Evolutionary conservation across 1,140 invertebrate species (phyloP), one percentile per base, ranked within the genome.

Genomic region (Leptinotarsa texana): DNA sequence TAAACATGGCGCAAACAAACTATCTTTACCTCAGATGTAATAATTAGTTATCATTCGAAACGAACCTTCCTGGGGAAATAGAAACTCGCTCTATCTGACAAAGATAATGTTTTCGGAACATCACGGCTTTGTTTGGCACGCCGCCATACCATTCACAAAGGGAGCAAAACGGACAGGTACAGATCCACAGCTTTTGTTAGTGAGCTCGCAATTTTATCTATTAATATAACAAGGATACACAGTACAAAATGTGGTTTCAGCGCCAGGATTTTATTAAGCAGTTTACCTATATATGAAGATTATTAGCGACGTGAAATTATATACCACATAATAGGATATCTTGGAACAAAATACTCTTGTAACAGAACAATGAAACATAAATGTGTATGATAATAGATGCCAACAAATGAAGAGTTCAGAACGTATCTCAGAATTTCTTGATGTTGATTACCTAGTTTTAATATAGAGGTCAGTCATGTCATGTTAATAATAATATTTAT

Each of bases 41-140:
- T 57, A 15, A 57, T 57, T 57, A 57, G 15, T 15, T 57, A 57
- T 57, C 51, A 57, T 4, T 57, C 17, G 4, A 57, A 57, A 57
- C 51, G 51, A 57, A 57, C 4, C 51, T 57, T 18, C 15, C 51
- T 4, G 1, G 51, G 51, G 2, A 17, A 57, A 57, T 15, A 18
- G n/a, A 17, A 57, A 57, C 15, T 15, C 51, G 15, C 51, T 57
- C n/a, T 57, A 57, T 57, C 17, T 57, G 8, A 57, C 51, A 57
- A n/a, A 13, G 15, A 17, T 18, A n/a, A 57, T 57, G 51, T 57
- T 57, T 57, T 18, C 6, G 17, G 17, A n/a, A 57, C 51, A 57
- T 57, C 51, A 57, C 51, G n/a, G 51, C 51, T 57, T 57, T 57
- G 51, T 57, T 18, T 57, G 51, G 51, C n/a, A 57, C 51, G n/a